Base-by-base conservation (phyloP, 2,113 vertebrate genomes). In the Phyllopteryx taeniolatus region DNA sequence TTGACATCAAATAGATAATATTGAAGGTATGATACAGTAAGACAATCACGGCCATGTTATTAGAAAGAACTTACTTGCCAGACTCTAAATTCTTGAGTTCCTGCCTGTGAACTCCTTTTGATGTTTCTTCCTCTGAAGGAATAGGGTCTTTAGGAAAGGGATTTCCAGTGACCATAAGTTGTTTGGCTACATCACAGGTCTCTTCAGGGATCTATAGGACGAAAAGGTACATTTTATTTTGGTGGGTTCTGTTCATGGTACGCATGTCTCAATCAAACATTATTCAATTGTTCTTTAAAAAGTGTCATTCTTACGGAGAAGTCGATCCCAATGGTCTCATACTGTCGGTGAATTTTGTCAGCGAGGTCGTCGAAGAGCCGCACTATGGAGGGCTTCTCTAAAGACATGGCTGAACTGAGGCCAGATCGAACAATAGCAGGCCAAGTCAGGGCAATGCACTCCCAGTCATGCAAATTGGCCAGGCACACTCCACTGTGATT, bases 381-480 rank as follows among this genome's bases (percentile, higher is more conserved):
- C 66, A 97, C 96, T 54, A 98, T 96, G 74, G 97, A 99, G 17
- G 97, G 96, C 70, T 98, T 98, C 90, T 99, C 97, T 62, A 99
- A 86, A 73, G 96, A 99, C 96, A 99, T 97, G 44, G 94, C 95
- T 84, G 95, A 93, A 90, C 96, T 98, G 76, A 98, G 94, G 42
- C 97, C 96, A 51, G 96, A 98, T 72, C 93, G 95, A 20, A 98
- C 94, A 47, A 99, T 89, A 44, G 95, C 95, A 4, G 97, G 97
- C 97, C 97, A 99, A 0, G 96, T 97, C 85, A 95, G 93, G 44
- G 94, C 92, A 74, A 99, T 97, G 75, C 95, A 98, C 3, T 99
- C 96, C 97, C 97, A 99, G 31, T 98, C 96, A 0, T 98, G 97
- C 83, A 99, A 93, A 83, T 96, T 99, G 65, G 95, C 96, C 86